A percentile compares a stretch with the other conserved stretches of the same genome.
These are phyloP conservation scores for Copidosoma floridanum DNA, from an alignment of 1,140 invertebrate species.

Conservation along the genomic window DNA sequence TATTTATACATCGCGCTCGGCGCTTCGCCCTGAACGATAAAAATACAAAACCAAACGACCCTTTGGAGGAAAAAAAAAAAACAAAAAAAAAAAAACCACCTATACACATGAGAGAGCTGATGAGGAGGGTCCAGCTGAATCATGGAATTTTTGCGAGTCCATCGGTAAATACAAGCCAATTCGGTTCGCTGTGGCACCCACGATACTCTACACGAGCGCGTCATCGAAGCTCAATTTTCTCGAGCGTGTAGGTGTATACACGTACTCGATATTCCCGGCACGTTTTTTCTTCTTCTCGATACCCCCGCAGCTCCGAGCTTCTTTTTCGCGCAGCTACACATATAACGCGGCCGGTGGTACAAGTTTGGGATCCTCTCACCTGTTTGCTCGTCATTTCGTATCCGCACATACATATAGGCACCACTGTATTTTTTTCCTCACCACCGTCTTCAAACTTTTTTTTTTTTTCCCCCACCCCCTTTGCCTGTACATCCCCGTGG, in stretches of 20 bases:
- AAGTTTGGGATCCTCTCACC: no score
- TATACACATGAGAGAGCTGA: no score
- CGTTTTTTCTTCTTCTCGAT: not conserved
- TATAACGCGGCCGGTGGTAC: no score
- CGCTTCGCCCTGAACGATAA: not conserved
- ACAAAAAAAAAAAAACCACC: not conserved
- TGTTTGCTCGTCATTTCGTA: constrained; percentile 13
- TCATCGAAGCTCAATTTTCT: constrained; percentile 21
- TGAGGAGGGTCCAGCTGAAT: no score
- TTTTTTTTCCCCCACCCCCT: not conserved
- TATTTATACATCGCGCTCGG: not conserved
- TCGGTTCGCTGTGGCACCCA: no score
- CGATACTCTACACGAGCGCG: not conserved
- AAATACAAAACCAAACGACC: not conserved
- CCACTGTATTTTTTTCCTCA: not conserved
- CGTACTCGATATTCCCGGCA: constrained; percentile 12
- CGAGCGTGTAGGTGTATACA: not conserved
- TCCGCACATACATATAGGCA: constrained; percentile 5
- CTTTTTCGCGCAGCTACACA: no score
- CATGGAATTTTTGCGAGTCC: no score
- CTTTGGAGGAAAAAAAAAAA: not conserved
- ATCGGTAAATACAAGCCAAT: no score
- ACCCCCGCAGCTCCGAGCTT: no score
- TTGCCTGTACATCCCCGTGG: not conserved
- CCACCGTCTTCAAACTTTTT: not conserved